These are phyloP conservation scores for Hoplias malabaricus DNA, from an alignment of 2,113 vertebrate species.

Conservation along the genomic window DNA sequence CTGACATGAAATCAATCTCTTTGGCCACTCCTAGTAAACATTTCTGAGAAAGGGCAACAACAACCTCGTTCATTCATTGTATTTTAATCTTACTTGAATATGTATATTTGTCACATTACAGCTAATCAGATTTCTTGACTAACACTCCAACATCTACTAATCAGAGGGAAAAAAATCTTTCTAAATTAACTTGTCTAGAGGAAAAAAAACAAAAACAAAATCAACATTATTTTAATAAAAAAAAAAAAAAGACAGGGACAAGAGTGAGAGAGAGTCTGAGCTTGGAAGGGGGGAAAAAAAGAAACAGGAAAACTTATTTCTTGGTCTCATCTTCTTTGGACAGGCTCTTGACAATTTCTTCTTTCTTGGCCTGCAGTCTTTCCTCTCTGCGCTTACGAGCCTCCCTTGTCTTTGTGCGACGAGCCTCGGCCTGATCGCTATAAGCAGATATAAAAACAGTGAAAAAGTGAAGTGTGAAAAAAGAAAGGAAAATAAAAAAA, in stretches of 20 bases:
- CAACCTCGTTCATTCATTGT: background rate
- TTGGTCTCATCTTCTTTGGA: constrained; percentile 95
- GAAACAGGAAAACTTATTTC: constrained; percentile 72
- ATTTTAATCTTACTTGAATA: background rate
- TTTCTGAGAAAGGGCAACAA: background rate
- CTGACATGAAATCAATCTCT: background rate
- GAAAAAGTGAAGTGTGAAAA: too few relatives aligned
- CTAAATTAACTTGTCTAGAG: background rate
- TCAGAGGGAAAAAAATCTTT: background rate
- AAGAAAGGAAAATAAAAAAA: too few relatives aligned
- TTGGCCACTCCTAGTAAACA: too few relatives aligned
- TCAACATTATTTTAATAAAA: background rate
- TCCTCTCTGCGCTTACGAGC: constrained; percentile 94
- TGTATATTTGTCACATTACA: background rate
- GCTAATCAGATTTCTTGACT: background rate
- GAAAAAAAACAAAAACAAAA: background rate
- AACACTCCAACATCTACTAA: background rate
- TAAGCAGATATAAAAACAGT: background rate
- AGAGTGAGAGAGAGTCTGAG: background rate
- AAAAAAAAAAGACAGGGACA: background rate
- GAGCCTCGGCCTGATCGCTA: constrained; percentile 95
- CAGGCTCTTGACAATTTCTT: constrained; percentile 93
- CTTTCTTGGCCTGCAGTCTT: constrained; percentile 92
- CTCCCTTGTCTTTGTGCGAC: constrained; percentile 95
- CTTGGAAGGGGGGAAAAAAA: background rate